Evolutionary conservation across 2,888 invertebrate species (phyloP), one percentile per base, ranked within the genome.

Genomic region (Lumbricus terrestris): DNA sequence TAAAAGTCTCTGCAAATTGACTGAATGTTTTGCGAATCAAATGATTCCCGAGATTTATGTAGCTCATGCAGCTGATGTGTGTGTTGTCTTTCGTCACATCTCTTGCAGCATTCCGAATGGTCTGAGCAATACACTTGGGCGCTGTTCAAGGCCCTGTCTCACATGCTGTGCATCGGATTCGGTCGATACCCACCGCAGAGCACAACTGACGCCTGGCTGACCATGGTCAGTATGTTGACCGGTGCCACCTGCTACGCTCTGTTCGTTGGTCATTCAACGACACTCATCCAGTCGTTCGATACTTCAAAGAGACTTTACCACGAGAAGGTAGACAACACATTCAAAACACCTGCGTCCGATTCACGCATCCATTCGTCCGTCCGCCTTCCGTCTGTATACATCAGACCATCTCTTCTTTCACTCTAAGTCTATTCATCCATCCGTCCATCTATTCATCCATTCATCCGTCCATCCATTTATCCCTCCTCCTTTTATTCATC

Each of bases 111-210:
- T 94, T 97, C 98, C 92, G 97, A 97, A 95, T 99, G 99, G 99
- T 96, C 98, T 94, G 98, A 98, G 95, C 99, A 99, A 96, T 99
- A 99, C 96, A 98, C 98, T 91, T 99, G 98, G 98, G 98, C 99
- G 92, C 96, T 99, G 94, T 99, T 99, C 96, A 99, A 99, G 95
- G 99, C 99, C 92, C 98, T 99, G 97, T 99, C 99, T 47, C 99
- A 99, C 95, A 99, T 99, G 99, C 96, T 99, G 94, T 99, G 98
- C 96, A 99, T 99, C 95, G 99, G 99, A 93, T 99, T 99, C 95
- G 99, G 99, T 93, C 97, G 98, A 95, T 99, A 98, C 96, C 99
- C 99, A 92, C 99, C 99, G 90, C 98, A 98, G 96, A 98, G 98
- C 91, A 90, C 98, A 94, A 98, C 98, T 90, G 99, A 99, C 96